A percentile compares a stretch with the other conserved stretches of the same genome.
phyloP scores from a whole-genome alignment of 2,113 vertebrate genomes.

The Callorhinus ursinus region DNA sequence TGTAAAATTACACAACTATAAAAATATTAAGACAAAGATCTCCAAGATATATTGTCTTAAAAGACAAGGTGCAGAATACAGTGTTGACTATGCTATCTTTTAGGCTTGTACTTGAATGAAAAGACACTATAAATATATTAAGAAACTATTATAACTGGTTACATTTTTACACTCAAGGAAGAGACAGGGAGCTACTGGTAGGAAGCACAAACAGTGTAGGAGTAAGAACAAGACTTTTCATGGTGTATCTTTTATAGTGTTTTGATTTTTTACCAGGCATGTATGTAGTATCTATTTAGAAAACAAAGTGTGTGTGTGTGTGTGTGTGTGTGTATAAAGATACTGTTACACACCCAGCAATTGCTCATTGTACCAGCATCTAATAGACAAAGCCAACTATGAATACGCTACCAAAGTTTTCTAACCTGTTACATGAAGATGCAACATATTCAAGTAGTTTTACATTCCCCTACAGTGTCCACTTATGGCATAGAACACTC shows the following conservation, averaged over 20 bases:
- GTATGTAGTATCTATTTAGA: background rate
- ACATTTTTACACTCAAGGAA: background rate
- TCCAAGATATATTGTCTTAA: background rate
- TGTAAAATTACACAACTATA: background rate
- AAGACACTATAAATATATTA: background rate
- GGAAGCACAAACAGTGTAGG: background rate
- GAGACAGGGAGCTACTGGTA: background rate
- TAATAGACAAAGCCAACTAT: background rate
- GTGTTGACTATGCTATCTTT: background rate
- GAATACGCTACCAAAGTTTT: background rate
- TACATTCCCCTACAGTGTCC: background rate
- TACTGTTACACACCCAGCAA: background rate
- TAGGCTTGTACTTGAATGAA: background rate
- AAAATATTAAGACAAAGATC: slow-evolving; percentile 8
- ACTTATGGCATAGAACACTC: background rate
- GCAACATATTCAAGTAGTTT: background rate
- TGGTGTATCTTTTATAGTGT: background rate
- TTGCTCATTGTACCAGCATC: background rate
- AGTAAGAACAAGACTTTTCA: background rate
- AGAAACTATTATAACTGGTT: background rate
- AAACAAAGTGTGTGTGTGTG: background rate
- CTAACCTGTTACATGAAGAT: slow-evolving; percentile 5
- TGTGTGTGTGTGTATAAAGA: background rate
- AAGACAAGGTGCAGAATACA: background rate
- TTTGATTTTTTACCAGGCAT: background rate